Conservation (phyloP, 2,113 vertebrate species). For the Ceyx melanurus region DNA sequence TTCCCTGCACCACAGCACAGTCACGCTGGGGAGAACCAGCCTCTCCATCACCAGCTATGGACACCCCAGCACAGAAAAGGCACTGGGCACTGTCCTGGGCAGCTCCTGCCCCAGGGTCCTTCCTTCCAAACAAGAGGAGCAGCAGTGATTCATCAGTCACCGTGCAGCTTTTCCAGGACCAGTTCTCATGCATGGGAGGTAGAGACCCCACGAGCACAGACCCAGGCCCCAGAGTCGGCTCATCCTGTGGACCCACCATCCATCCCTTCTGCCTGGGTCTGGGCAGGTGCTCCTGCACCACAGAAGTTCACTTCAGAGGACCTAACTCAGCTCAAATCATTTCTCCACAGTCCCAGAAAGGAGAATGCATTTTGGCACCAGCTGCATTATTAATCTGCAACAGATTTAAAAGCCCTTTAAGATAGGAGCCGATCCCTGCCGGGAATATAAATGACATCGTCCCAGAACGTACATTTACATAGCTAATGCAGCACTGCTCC, state of each 20-base stretch:
- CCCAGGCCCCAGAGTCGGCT: accelerated
- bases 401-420: constrained; percentile 69
- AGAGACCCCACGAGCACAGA: background rate
- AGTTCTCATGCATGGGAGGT: accelerated
- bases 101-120: background rate
- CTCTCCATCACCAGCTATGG: background rate
- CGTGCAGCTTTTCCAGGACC: background rate
- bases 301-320: background rate
- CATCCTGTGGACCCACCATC: accelerated
- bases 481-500: constrained; percentile 30
- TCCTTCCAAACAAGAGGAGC: background rate
- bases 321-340: background rate
- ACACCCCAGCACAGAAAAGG: background rate
- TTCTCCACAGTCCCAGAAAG: background rate
- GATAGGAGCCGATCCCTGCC: constrained; percentile 32
- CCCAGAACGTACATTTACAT: constrained; percentile 37
- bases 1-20: accelerated
- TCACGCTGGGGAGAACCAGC: background rate
- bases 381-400: constrained; percentile 61
- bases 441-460: constrained; percentile 57
- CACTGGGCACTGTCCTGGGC: background rate
- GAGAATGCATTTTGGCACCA: background rate
- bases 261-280: background rate
- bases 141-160: background rate
- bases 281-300: background rate